These are phyloP conservation scores for Paratrypauchen microcephalus DNA, from an alignment of 2,797 vertebrate species.

Conservation along the genomic window DNA sequence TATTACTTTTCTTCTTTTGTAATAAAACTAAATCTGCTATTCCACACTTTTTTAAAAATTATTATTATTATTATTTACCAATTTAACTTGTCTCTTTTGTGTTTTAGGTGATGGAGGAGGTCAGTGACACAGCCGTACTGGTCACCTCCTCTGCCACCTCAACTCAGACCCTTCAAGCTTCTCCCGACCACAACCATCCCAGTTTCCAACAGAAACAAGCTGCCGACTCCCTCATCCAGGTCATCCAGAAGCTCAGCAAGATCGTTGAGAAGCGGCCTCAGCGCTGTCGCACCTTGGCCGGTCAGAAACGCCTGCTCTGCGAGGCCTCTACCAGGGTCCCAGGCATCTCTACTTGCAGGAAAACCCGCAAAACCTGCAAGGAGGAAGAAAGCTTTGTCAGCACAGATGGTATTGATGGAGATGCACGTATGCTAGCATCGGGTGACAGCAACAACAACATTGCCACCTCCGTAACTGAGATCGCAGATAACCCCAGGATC, in stretches of 20 bases:
- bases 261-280: slow-evolving; percentile 91
- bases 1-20: neutral
- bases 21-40: neutral
- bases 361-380: slow-evolving; percentile 51
- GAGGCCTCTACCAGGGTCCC: slow-evolving; percentile 48
- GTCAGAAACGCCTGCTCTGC: slow-evolving; percentile 82
- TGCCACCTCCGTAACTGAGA: neutral
- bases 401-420: slow-evolving; percentile 2
- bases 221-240: slow-evolving; percentile 90
- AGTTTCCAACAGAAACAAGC: slow-evolving; percentile 79
- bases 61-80: too few species aligned
- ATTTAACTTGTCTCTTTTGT: neutral
- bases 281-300: slow-evolving; percentile 79
- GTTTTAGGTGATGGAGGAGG: slow-evolving; percentile 88
- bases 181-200: slow-evolving; percentile 46
- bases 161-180: neutral
- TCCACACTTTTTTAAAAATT: neutral
- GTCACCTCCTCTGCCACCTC: slow-evolving; percentile 53
- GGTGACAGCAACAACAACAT: slow-evolving; percentile 48
- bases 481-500: slow-evolving; percentile 37
- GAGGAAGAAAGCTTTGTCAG: slow-evolving; percentile 15
- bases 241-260: slow-evolving; percentile 96
- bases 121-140: slow-evolving; percentile 80
- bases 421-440: neutral
- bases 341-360: slow-evolving; percentile 74